phyloP scores from a whole-genome alignment of 53 echinoderm and acorn worm genomes.

The Patiria pectinifera region DNA sequence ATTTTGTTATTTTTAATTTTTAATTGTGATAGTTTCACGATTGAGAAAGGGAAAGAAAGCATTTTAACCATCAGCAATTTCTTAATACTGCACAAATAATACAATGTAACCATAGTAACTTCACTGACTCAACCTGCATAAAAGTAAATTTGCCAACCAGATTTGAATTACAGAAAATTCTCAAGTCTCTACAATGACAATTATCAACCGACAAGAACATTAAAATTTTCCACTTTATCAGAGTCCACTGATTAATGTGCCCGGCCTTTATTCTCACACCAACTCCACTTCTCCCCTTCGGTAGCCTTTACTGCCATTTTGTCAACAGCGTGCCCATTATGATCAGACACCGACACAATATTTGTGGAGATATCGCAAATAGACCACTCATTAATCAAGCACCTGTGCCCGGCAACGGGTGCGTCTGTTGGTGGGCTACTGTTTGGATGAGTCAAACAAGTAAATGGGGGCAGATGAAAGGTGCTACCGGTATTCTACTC shows the following conservation, averaged over 20 bases:
- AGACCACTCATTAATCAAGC: background rate
- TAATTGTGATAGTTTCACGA: no score
- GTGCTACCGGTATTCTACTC: background rate
- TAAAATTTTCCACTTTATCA: background rate
- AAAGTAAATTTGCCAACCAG: no score
- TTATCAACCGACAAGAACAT: background rate
- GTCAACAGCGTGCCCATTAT: background rate
- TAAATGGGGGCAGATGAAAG: background rate
- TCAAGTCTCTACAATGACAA: background rate
- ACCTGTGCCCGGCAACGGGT: background rate
- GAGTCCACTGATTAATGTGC: slow-evolving; percentile 12
- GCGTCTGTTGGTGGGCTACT: background rate
- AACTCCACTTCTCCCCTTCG: background rate
- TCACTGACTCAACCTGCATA: no score
- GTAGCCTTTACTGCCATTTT: background rate
- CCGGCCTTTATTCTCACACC: background rate
- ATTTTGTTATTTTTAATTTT: no score
- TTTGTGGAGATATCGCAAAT: background rate
- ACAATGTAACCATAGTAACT: no score
- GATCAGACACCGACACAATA: background rate
- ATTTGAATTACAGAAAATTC: no score
- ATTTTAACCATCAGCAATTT: no score
- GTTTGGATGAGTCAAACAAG: background rate
- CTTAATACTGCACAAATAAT: no score
- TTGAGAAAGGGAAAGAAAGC: no score